These are phyloP conservation scores for Dryococelus australis DNA, from an alignment of 2,888 invertebrate species.

Conservation along the genomic window DNA sequence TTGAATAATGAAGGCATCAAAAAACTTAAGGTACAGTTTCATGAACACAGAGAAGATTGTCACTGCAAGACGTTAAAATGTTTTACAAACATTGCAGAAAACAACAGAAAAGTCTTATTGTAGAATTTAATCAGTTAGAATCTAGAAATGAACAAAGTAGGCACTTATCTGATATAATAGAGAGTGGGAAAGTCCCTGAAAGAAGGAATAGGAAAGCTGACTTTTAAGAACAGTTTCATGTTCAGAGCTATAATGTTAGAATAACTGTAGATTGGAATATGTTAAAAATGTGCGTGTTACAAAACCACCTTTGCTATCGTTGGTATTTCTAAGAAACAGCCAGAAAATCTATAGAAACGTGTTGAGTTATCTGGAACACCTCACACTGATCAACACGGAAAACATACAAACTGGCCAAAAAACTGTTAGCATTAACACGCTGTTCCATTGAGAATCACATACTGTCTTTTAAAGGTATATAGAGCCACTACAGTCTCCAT, in stretches of 20 bases:
- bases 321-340: background rate
- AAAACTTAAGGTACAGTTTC: too few relatives aligned
- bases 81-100: too few relatives aligned
- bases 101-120: too few relatives aligned
- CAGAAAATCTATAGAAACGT: too few relatives aligned
- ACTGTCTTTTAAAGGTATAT: background rate
- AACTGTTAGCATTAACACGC: background rate
- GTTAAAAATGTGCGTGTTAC: background rate
- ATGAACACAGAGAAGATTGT: too few relatives aligned
- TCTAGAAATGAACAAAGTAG: background rate
- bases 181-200: background rate
- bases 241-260: background rate
- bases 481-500: too few relatives aligned
- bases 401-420: background rate
- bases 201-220: background rate
- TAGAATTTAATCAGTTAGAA: too few relatives aligned
- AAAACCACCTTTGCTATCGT: too few relatives aligned
- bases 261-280: background rate
- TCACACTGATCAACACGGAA: background rate
- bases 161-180: background rate
- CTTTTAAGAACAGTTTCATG: constrained; percentile 18
- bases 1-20: too few relatives aligned
- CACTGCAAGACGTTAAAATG: too few relatives aligned
- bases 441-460: background rate
- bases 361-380: too few relatives aligned